Percentiles rank a stretch among this genome's conserved stretches.
These are phyloP conservation scores for Pempheris klunzingeri DNA, from an alignment of 2,797 vertebrate species.

Conservation along the genomic window DNA sequence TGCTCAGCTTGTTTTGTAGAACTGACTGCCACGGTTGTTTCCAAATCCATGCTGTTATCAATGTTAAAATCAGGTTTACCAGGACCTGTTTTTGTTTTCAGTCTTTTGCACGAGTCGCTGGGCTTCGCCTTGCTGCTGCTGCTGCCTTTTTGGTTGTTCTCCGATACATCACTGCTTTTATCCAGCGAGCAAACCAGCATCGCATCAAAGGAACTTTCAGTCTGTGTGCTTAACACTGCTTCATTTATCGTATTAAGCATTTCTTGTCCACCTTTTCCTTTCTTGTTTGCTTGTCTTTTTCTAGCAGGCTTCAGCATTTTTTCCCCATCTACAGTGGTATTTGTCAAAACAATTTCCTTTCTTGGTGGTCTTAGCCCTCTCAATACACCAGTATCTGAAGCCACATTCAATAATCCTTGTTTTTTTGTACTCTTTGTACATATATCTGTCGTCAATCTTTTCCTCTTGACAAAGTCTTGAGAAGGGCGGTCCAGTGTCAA, in stretches of 20 bases:
- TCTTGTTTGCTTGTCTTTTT: slow-evolving; percentile 41
- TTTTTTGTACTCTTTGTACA: not conserved
- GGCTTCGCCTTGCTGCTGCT: slow-evolving; percentile 24
- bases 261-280: slow-evolving; percentile 43
- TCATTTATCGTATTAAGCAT: slow-evolving; percentile 12
- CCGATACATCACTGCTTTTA: slow-evolving; percentile 9
- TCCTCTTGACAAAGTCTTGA: slow-evolving; percentile 53
- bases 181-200: slow-evolving; percentile 32
- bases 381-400: not conserved
- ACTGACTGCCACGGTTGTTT: slow-evolving; percentile 46
- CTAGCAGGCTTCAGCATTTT: slow-evolving; percentile 2
- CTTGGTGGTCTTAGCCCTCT: not conserved
- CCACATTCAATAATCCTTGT: not conserved
- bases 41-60: slow-evolving; percentile 48
- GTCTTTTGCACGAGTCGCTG: slow-evolving; percentile 22
- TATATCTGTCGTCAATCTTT: slow-evolving; percentile 40
- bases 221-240: not conserved
- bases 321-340: not conserved
- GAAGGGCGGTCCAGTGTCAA: slow-evolving; percentile 13
- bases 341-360: not conserved
- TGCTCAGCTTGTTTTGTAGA: slow-evolving; percentile 12
- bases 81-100: not conserved
- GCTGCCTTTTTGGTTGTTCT: slow-evolving; percentile 15
- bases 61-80: slow-evolving; percentile 16
- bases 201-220: slow-evolving; percentile 15